A percentile compares a stretch with the other conserved stretches of the same genome.
phyloP scores from a whole-genome alignment of 2,888 invertebrate species.

The Syrista parreyssii region DNA sequence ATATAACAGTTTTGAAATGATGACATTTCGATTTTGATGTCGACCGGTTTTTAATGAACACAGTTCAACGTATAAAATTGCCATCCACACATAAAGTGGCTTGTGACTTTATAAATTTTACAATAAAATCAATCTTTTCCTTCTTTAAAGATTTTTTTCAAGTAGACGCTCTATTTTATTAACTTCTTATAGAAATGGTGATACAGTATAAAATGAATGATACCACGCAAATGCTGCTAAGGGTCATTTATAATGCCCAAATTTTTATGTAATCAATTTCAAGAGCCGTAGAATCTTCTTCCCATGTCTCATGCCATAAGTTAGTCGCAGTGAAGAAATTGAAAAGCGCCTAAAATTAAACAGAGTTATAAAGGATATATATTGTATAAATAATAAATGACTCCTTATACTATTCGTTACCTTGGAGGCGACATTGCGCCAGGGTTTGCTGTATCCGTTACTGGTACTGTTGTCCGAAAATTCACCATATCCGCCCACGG shows the following conservation, averaged over 20 bases:
- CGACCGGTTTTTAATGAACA: too few relatives aligned
- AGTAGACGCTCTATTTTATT: background rate
- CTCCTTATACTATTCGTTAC: slow-evolving; percentile 45
- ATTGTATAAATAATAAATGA: background rate
- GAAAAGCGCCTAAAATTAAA: slow-evolving; percentile 43
- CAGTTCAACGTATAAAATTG: too few relatives aligned
- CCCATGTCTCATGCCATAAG: slow-evolving; percentile 68
- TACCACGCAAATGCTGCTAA: background rate
- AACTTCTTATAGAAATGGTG: background rate
- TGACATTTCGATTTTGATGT: background rate
- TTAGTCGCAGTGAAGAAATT: slow-evolving; percentile 65
- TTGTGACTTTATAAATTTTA: too few relatives aligned
- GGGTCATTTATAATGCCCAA: slow-evolving; percentile 66
- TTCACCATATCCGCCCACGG: slow-evolving; percentile 80
- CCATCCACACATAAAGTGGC: too few relatives aligned
- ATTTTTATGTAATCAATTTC: slow-evolving; percentile 74
- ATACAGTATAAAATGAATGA: background rate
- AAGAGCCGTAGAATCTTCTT: slow-evolving; percentile 66
- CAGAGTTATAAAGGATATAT: background rate
- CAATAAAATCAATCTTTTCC: background rate
- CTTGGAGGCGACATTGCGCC: slow-evolving; percentile 77
- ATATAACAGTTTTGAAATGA: background rate
- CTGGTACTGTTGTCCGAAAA: slow-evolving; percentile 73
- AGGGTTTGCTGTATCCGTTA: slow-evolving; percentile 74
- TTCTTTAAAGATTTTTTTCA: background rate